These are phyloP conservation scores for Micronycteris hirsuta DNA, from an alignment of 2,113 vertebrate species.

Conservation along the genomic window DNA sequence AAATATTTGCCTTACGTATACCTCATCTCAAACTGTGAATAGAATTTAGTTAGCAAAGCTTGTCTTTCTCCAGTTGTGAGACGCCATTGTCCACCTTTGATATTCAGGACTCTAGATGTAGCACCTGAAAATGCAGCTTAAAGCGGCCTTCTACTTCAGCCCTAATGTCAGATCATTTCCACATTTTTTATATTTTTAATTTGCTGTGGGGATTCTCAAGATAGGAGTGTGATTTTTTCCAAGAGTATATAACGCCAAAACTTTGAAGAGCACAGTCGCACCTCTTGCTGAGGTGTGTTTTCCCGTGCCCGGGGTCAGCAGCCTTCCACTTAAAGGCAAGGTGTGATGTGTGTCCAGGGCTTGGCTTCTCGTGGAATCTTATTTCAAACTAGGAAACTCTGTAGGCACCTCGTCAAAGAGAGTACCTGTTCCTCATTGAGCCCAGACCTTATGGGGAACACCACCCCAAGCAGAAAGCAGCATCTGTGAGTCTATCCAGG, in stretches of 20 bases:
- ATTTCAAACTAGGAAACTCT: slow-evolving; percentile 41
- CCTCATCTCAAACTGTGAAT: neutral
- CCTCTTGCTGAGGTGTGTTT: neutral
- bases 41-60: neutral
- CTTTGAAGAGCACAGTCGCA: slow-evolving; percentile 8
- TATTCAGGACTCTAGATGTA: neutral
- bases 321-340: slow-evolving; percentile 21
- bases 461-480: neutral
- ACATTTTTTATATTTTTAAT: neutral
- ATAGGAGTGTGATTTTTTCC: neutral
- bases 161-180: neutral
- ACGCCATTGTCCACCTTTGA: neutral
- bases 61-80: neutral
- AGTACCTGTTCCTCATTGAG: neutral
- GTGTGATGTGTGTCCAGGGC: neutral
- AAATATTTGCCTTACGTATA: neutral
- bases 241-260: neutral
- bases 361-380: slow-evolving; percentile 25
- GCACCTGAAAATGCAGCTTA: slow-evolving; percentile 1
- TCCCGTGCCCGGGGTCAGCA: neutral
- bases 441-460: neutral
- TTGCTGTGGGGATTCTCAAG: neutral
- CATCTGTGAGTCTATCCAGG: neutral
- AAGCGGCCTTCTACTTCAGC: neutral
- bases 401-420: neutral